These are phyloP conservation scores for Pseudorasbora parva DNA, from an alignment of 2,113 vertebrate species.

Conservation along the genomic window DNA sequence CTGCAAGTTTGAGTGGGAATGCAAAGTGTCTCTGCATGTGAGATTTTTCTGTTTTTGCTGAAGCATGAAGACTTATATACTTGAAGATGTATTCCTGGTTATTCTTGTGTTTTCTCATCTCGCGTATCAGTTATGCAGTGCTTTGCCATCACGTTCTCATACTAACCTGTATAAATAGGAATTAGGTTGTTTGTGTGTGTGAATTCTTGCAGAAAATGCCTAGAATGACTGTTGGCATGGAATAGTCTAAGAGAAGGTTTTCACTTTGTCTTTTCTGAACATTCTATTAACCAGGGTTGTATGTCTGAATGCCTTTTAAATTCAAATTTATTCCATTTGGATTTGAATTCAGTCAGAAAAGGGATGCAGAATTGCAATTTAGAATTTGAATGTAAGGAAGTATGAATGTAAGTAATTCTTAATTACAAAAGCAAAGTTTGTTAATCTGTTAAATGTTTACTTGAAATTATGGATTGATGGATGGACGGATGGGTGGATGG, in stretches of 20 bases:
- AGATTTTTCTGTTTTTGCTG: not conserved
- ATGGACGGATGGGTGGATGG: not conserved
- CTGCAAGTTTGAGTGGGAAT: slow-evolving; percentile 12
- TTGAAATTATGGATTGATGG: no score
- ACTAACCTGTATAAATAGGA: not conserved
- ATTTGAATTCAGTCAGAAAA: not conserved
- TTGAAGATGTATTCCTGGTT: not conserved
- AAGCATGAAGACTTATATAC: not conserved
- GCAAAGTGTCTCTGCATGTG: not conserved
- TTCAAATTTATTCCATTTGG: not conserved
- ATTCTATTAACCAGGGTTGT: not conserved
- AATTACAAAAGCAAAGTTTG: no score
- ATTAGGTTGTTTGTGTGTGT: slow-evolving; percentile 11
- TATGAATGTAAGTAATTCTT: no score
- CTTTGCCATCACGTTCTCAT: not conserved
- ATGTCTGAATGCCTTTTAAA: not conserved
- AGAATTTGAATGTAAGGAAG: not conserved
- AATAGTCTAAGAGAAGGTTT: not conserved
- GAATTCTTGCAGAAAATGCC: not conserved
- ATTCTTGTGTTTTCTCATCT: not conserved
- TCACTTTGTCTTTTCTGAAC: not conserved
- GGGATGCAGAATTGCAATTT: not conserved
- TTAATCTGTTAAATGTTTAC: no score
- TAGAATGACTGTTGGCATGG: not conserved
- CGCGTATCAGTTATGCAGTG: not conserved